Percentiles rank a stretch among this genome's conserved stretches.
These are phyloP conservation scores for Caenorhabditis macrosperma DNA, from an alignment of 2,888 invertebrate genomes.

Conservation along the genomic window DNA sequence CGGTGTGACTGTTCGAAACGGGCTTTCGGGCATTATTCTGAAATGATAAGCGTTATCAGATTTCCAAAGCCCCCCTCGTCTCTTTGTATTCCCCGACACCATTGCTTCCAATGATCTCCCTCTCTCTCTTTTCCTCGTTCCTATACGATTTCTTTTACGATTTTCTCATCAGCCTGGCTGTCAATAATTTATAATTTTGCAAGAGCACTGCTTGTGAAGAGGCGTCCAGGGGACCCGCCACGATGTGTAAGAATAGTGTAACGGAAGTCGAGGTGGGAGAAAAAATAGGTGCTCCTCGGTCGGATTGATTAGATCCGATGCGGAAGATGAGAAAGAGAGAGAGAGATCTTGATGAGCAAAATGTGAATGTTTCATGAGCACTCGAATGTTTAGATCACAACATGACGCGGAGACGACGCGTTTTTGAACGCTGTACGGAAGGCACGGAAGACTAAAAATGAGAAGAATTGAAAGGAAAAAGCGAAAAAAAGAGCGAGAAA, in stretches of 20 bases:
- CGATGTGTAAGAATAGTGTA: slow-evolving; percentile 43
- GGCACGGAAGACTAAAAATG: background rate
- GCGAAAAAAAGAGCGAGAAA: slow-evolving; percentile 2
- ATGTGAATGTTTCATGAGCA: slow-evolving; percentile 48
- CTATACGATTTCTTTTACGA: slow-evolving; percentile 27
- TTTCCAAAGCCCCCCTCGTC: slow-evolving; percentile 5
- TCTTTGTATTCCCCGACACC: background rate
- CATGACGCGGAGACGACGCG: slow-evolving; percentile 24
- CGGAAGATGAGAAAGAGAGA: slow-evolving; percentile 8
- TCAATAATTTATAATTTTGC: slow-evolving; percentile 57
- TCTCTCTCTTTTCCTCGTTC: background rate
- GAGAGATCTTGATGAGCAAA: slow-evolving; percentile 39
- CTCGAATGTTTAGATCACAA: slow-evolving; percentile 38
- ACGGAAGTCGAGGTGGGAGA: slow-evolving; percentile 48
- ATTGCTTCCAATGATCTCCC: background rate
- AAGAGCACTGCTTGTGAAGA: slow-evolving; percentile 29
- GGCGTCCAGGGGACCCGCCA: background rate
- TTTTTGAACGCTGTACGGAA: slow-evolving; percentile 6
- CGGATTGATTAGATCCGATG: slow-evolving; percentile 40
- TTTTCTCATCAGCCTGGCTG: slow-evolving; percentile 34
- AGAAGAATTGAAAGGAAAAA: background rate
- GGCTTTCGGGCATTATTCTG: slow-evolving; percentile 50
- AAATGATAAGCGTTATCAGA: slow-evolving; percentile 31
- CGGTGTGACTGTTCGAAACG: slow-evolving; percentile 45
- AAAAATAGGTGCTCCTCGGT: slow-evolving; percentile 37